Percentiles rank a stretch among this genome's conserved stretches.
These are phyloP conservation scores for Zaprionus tsacasi DNA, from an alignment of 1,140 invertebrate species.

Conservation along the genomic window DNA sequence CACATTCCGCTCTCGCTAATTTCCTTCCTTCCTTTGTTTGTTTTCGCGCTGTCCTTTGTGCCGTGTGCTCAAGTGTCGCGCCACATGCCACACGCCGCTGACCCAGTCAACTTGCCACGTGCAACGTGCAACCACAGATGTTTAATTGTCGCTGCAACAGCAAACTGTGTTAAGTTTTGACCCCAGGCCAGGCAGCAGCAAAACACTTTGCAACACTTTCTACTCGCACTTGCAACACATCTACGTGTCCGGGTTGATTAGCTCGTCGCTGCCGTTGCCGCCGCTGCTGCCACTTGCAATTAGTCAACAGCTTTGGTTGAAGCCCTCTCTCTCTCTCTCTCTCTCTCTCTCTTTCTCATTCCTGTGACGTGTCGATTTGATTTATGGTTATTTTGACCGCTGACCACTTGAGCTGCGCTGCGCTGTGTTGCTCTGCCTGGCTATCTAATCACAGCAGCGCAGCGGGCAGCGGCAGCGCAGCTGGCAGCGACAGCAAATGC, in stretches of 20 bases:
- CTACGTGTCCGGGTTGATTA: constrained; percentile 59
- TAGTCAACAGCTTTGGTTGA: constrained; percentile 18
- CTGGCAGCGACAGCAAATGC: constrained; percentile 23
- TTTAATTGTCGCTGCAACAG: constrained; percentile 66
- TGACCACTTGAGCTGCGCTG: constrained; percentile 16
- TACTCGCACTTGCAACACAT: constrained; percentile 24
- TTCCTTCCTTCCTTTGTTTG: constrained; percentile 37
- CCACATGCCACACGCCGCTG: constrained; percentile 36
- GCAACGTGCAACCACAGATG: constrained; percentile 52
- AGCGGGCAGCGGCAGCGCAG: too few relatives aligned
- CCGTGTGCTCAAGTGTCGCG: constrained; percentile 52
- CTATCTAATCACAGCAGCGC: constrained; percentile 44
- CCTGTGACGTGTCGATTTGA: constrained; percentile 38
- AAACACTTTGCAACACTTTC: constrained; percentile 34
- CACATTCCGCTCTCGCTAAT: constrained; percentile 7
- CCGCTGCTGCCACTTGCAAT: constrained; percentile 25
- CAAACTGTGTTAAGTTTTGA: constrained; percentile 80
- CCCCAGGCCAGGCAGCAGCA: constrained; percentile 46
- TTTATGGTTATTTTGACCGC: constrained; percentile 24
- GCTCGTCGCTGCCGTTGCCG: neutral
- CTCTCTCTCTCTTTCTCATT: neutral
- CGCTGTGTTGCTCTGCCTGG: neutral
- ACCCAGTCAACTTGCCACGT: constrained; percentile 62
- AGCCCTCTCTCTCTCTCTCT: neutral
- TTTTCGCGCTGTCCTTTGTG: constrained; percentile 10